A percentile compares a stretch with the other conserved stretches of the same genome.
These are phyloP conservation scores for Crotalus helleri DNA, from an alignment of 2,113 vertebrate species.

Conservation along the genomic window DNA sequence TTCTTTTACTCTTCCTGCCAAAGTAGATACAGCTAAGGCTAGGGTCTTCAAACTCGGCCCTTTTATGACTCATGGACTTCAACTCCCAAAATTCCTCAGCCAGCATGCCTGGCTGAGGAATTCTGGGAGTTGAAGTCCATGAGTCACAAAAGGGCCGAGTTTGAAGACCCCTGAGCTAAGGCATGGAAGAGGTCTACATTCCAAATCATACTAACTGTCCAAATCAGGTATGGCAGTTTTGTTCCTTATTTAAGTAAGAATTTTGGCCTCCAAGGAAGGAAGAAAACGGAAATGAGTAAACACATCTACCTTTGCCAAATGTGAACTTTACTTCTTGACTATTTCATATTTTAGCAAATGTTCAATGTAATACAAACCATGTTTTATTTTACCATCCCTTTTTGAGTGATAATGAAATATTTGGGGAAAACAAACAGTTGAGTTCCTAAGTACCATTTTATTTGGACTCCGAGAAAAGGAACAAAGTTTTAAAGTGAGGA, in stretches of 20 bases:
- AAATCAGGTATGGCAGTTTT: neutral
- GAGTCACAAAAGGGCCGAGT: too few species aligned
- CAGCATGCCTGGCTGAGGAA: too few species aligned
- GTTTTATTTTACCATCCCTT: neutral
- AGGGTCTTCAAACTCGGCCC: too few species aligned
- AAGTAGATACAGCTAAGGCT: neutral
- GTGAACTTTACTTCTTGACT: neutral
- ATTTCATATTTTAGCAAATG: neutral
- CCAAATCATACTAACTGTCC: neutral
- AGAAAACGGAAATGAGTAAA: neutral
- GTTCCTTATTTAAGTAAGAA: neutral
- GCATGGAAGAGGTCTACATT: neutral
- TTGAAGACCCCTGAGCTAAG: neutral
- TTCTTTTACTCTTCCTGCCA: neutral
- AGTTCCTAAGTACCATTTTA: conserved; percentile 22
- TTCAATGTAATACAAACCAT: neutral
- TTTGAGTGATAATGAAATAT: neutral
- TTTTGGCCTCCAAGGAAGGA: neutral
- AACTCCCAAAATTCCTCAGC: too few species aligned
- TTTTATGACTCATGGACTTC: too few species aligned
- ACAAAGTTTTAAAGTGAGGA: conserved; percentile 14
- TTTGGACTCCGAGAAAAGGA: conserved; percentile 23
- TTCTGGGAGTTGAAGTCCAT: too few species aligned
- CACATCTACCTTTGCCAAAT: neutral
- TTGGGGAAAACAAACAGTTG: neutral